Base-by-base conservation (phyloP, 2,797 vertebrate species). In the Ceryle rudis region DNA sequence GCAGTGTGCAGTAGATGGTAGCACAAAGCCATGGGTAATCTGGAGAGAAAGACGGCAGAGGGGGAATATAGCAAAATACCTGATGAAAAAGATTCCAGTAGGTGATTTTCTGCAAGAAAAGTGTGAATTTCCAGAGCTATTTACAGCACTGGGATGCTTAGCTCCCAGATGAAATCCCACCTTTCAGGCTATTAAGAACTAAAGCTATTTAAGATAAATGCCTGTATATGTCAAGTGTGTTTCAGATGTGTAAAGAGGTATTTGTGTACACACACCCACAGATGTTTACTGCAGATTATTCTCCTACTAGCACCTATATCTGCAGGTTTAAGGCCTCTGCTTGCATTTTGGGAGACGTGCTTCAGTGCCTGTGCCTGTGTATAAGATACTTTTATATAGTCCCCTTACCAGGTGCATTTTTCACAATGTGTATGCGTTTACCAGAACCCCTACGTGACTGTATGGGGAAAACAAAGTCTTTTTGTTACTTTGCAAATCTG, bases 401-500 rank as follows among this genome's bases (percentile, higher is more conserved):
- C 66, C 58, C 65, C 31, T 90, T 41, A n/a, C 92, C 95, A 85
- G 90, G 88, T 96, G 92, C 1, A 0, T 44, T 90, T 84, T 44
- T 70, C 81, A 71, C 44, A 18, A 35, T 0, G 22, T 23, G 8
- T n/a, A 22, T 14, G 49, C 3, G 0, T 52, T 5, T 7, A 55
- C 25, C 67, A 42, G 69, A 69, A 42, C 35, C 70, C 41, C 17
- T 62, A 2, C 0, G 0, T 23, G 66, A 7, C 51, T 70, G 5
- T 2, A 8, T 0, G 12, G 55, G 23, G 20, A 52, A 94, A 91
- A 96, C 95, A 96, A 96, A 86, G 80, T 31, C 75, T 39, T 93
- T 95, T 92, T 96, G 95, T 97, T 67, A 22, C 80, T 79, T 35
- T 79, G 77, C 89, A 75, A 41, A 80, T 84, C 22, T n/a, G 58